Percentiles rank a stretch among this genome's conserved stretches.
phyloP scores from a whole-genome alignment of 2,113 vertebrate genomes.

The Rhea americana region DNA sequence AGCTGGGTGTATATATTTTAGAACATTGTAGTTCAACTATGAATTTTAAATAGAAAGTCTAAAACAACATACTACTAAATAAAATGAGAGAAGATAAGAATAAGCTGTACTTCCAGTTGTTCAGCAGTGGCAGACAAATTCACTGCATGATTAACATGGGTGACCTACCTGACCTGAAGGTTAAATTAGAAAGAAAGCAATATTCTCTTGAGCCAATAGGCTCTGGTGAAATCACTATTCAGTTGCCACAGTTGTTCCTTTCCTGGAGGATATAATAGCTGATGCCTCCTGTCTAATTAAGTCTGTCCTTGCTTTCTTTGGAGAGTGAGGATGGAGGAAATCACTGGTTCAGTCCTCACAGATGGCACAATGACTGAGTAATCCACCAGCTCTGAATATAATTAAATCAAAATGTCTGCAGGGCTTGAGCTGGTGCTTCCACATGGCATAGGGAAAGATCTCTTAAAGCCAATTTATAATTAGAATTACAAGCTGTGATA shows the following conservation, averaged over 20 bases:
- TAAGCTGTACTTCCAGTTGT: background rate
- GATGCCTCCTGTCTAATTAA: slow-evolving; percentile 25
- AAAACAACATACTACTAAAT: background rate
- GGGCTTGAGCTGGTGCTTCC: slow-evolving; percentile 31
- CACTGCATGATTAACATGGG: background rate
- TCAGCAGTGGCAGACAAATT: background rate
- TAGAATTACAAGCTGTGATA: slow-evolving; percentile 4
- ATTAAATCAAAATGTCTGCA: slow-evolving; percentile 64
- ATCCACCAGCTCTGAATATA: slow-evolving; percentile 55
- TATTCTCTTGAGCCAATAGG: background rate
- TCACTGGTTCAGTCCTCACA: background rate
- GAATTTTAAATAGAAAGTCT: background rate
- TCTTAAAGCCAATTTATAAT: slow-evolving; percentile 50
- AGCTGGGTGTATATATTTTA: fast-evolving
- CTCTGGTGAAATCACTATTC: background rate
- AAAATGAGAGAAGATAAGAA: background rate
- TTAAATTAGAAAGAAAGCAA: background rate
- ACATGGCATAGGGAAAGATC: slow-evolving; percentile 27
- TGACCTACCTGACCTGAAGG: background rate
- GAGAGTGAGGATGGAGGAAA: background rate
- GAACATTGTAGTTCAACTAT: background rate
- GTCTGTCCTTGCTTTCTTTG: slow-evolving; percentile 5
- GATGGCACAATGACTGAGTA: slow-evolving; percentile 44
- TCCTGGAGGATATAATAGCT: background rate
- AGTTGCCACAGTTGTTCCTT: background rate